These are phyloP conservation scores for Dione vanillae DNA, from an alignment of 2,888 invertebrate genomes.

Conservation along the genomic window DNA sequence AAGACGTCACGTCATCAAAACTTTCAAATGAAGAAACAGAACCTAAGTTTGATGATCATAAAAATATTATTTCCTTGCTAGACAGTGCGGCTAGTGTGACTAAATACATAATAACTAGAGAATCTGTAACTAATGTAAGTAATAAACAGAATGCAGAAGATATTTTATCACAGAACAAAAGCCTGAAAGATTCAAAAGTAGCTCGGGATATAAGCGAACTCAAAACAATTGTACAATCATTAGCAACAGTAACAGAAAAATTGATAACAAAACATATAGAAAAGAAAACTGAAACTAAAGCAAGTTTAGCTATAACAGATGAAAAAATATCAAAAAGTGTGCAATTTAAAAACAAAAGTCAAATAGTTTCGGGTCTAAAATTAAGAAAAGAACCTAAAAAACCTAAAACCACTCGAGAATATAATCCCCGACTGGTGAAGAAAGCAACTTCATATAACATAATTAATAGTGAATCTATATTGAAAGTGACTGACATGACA, in stretches of 20 bases:
- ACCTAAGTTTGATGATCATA: constrained; percentile 24
- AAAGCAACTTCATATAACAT: constrained; percentile 69
- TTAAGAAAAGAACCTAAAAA: constrained; percentile 59
- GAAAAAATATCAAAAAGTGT: constrained; percentile 52
- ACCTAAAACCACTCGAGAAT: constrained; percentile 52
- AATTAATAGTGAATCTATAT: constrained; percentile 72
- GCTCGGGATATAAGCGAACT: constrained; percentile 64
- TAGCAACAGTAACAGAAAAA: constrained; percentile 60
- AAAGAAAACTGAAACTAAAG: constrained; percentile 15
- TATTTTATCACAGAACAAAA: constrained; percentile 45
- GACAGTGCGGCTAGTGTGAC: constrained; percentile 63
- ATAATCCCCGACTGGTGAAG: constrained; percentile 55
- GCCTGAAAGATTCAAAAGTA: constrained; percentile 50
- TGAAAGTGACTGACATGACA: constrained; percentile 75
- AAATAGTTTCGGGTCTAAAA: constrained; percentile 56
- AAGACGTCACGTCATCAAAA: not conserved
- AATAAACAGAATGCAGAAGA: constrained; percentile 38
- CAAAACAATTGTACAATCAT: constrained; percentile 60
- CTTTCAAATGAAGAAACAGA: constrained; percentile 4
- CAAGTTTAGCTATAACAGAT: constrained; percentile 2
- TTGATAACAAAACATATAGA: constrained; percentile 57
- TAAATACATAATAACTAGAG: constrained; percentile 58
- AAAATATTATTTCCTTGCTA: constrained; percentile 63
- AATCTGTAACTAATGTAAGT: constrained; percentile 48
- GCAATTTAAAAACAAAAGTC: constrained; percentile 57